phyloP scores from a whole-genome alignment of 2,113 vertebrate genomes.

The Arvicanthis niloticus region DNA sequence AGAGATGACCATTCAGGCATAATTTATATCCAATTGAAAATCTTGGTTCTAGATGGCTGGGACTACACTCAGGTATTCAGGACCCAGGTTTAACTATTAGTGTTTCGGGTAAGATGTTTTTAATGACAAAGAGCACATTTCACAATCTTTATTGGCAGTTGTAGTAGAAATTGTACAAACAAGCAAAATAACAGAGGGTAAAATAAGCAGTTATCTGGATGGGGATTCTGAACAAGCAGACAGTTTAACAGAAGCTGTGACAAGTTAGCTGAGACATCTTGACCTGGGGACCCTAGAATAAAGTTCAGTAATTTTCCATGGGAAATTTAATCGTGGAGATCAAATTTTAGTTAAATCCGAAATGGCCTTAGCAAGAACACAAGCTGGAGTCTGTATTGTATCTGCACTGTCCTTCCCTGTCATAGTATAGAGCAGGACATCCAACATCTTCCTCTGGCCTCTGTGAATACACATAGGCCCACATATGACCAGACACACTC shows the following conservation, averaged over 20 bases:
- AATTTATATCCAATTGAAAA: no score
- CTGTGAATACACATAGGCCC: not conserved
- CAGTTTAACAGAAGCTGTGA: not conserved
- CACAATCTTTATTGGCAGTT: not conserved
- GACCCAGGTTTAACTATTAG: not conserved
- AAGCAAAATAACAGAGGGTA: not conserved
- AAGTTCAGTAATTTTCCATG: not conserved
- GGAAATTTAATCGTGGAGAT: not conserved
- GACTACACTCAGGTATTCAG: not conserved
- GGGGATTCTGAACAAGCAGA: not conserved
- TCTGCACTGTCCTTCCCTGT: not conserved
- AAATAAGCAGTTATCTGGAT: not conserved
- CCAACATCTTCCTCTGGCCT: not conserved
- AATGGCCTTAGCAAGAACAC: not conserved
- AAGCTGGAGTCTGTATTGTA: not conserved
- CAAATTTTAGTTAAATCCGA: not conserved
- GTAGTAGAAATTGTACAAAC: not conserved
- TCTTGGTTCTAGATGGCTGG: no score
- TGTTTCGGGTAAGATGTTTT: not conserved
- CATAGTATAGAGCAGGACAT: not conserved
- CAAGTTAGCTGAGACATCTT: not conserved
- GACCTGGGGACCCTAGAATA: not conserved
- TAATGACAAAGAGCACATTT: not conserved
- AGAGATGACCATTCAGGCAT: not conserved
- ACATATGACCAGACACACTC: not conserved